Base-by-base conservation (phyloP, 2,888 invertebrate species). In the Mimas tiliae region DNA sequence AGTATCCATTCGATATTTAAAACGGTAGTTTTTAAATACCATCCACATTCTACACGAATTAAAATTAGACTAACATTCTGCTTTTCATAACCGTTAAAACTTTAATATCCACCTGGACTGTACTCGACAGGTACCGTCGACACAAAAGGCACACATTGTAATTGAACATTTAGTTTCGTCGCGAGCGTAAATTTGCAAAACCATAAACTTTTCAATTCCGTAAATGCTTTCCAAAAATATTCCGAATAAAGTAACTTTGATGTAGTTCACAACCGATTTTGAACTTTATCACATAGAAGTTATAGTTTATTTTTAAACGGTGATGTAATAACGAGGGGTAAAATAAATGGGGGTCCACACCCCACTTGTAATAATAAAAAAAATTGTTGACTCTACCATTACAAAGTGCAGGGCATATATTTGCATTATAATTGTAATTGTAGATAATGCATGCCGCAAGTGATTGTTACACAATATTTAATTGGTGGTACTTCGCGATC, bases 361-460 rank as follows among this genome's bases (percentile, higher is more conserved):
- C 73, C 76, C 73, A 74, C 73, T 80, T 83, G 83, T 87, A 87
- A 84, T 80, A 79, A 79, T 77, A 81, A 81, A 83, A 85, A 87
- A 87, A 82, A 85, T 81, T 86, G 85, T 88, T 86, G 82, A 84
- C 82, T 85, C 76, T 81, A 77, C 83, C 83, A 81, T 86, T 87
- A 85, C 73, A 75, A 79, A 75, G 78, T 80, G 80, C 79, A 80
- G 84, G 82, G 83, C 85, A 84, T 83, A 84, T 81, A 84, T 86
- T 88, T 86, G 79, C 78, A 80, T 83, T 81, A 76, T 79, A 79
- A 83, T 82, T 70, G 70, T 78, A 80, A 78, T 81, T 81, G 77
- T 69, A 72, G 68, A 73, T 81, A 77, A 76, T 74, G 69, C 64
- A 51, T 14, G 50, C 68, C 63, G 58, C 71, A 69, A 72, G 72